phyloP scores from a whole-genome alignment of 2,888 invertebrate species.

The Anodontia alba region DNA sequence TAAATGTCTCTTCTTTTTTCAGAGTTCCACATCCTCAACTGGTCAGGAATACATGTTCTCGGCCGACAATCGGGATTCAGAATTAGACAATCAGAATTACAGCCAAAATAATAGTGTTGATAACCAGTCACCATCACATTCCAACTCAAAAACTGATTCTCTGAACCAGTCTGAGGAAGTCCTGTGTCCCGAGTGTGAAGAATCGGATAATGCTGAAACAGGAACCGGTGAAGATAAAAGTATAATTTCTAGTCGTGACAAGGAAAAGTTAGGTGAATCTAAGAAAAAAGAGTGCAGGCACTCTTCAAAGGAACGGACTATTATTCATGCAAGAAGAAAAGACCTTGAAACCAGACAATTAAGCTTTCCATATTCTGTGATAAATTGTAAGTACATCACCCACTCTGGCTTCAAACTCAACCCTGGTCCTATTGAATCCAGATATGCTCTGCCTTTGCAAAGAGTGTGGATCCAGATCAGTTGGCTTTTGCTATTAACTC shows the following conservation, averaged over 20 bases:
- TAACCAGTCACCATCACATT: conserved; percentile 40
- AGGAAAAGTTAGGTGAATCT: not conserved
- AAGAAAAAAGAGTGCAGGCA: not conserved
- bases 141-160: conserved; percentile 59
- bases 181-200: conserved; percentile 59
- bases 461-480: too few relatives aligned
- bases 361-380: conserved; percentile 59
- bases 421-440: too few relatives aligned
- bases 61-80: not conserved
- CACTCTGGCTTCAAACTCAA: too few relatives aligned
- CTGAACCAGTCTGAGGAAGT: conserved; percentile 59
- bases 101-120: conserved; percentile 24
- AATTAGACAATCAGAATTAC: conserved; percentile 1
- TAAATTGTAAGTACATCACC: conserved; percentile 59
- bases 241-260: conserved; percentile 40
- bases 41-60: conserved; percentile 12
- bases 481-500: too few relatives aligned
- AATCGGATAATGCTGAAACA: not conserved
- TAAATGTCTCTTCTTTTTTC: not conserved
- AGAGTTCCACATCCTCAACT: conserved; percentile 5
- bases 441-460: too few relatives aligned
- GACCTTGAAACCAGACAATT: conserved; percentile 35
- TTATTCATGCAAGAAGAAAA: conserved; percentile 26
- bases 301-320: not conserved
- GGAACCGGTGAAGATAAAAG: conserved; percentile 29